phyloP scores from a whole-genome alignment of 2,797 vertebrate species.

The Melanotaenia pygmaea region DNA sequence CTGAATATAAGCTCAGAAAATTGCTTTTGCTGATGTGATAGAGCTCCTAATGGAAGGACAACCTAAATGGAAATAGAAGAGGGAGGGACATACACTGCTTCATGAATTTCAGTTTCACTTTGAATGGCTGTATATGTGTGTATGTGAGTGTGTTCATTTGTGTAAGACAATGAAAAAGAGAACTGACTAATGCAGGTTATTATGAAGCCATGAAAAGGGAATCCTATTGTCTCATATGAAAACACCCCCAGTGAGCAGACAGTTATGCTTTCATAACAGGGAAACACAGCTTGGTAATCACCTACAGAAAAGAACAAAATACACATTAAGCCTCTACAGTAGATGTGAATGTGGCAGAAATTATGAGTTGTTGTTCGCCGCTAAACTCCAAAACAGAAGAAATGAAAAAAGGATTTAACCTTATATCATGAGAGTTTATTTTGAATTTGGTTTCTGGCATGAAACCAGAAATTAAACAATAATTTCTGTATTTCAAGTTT shows the following conservation, averaged over 20 bases:
- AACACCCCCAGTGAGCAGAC: constrained; percentile 50
- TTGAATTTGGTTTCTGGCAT: not conserved
- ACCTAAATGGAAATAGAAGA: constrained; percentile 64
- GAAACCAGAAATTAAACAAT: not conserved
- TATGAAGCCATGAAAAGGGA: constrained; percentile 74
- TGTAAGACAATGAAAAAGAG: constrained; percentile 45
- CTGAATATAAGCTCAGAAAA: not conserved
- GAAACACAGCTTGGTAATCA: constrained; percentile 41
- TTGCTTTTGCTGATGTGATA: constrained; percentile 1
- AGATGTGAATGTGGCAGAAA: constrained; percentile 5
- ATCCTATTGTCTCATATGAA: constrained; percentile 78
- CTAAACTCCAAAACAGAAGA: constrained; percentile 11
- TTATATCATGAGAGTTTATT: not conserved
- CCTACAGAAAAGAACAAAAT: constrained; percentile 26
- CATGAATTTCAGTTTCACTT: constrained; percentile 71
- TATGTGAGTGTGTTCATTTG: constrained; percentile 32
- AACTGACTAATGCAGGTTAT: constrained; percentile 63
- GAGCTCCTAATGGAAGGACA: constrained; percentile 28
- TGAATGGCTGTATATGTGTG: constrained; percentile 44
- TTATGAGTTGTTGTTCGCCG: not conserved
- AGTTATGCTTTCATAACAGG: constrained; percentile 52
- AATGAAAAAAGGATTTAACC: not conserved
- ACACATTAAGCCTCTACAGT: constrained; percentile 14
- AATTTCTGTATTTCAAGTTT: constrained; percentile 14
- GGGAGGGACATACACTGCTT: constrained; percentile 47